These are phyloP conservation scores for Oryzias curvinotus DNA, from an alignment of 2,113 vertebrate genomes.

Conservation along the genomic window DNA sequence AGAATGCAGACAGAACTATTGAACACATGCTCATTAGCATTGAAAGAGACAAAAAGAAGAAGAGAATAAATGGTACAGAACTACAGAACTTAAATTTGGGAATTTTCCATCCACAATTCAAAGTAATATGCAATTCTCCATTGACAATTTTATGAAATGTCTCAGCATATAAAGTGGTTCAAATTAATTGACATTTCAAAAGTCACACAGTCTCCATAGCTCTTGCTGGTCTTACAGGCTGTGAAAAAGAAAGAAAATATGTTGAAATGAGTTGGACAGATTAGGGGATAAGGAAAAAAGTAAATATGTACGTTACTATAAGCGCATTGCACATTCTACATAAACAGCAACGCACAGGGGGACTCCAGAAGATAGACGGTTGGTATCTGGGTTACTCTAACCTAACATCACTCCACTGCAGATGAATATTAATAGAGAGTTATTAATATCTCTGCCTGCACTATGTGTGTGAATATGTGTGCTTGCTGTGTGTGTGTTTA, in stretches of 20 bases:
- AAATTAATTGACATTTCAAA: neutral
- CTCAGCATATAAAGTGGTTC: neutral
- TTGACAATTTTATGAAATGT: too few species aligned
- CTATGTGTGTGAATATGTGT: conserved; percentile 45
- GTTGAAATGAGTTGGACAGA: too few species aligned
- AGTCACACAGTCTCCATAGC: too few species aligned
- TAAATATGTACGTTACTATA: conserved; percentile 5
- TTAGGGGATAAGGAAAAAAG: neutral
- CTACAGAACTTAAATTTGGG: neutral
- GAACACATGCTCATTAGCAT: neutral
- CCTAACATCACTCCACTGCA: conserved; percentile 73
- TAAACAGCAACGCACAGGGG: conserved; percentile 15
- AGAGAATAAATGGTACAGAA: neutral
- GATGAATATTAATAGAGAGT: conserved; percentile 78
- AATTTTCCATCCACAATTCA: too few species aligned
- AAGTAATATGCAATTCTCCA: too few species aligned
- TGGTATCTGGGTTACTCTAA: conserved; percentile 73
- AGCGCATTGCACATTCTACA: conserved; percentile 8
- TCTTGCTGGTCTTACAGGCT: too few species aligned
- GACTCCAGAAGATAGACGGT: conserved; percentile 55
- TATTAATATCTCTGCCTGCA: conserved; percentile 76
- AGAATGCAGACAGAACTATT: neutral
- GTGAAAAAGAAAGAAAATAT: too few species aligned
- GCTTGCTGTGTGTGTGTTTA: conserved; percentile 33
- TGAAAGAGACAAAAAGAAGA: neutral